Base-by-base conservation (phyloP, 2,113 vertebrate species). In the Lethenteron camtschaticum region DNA sequence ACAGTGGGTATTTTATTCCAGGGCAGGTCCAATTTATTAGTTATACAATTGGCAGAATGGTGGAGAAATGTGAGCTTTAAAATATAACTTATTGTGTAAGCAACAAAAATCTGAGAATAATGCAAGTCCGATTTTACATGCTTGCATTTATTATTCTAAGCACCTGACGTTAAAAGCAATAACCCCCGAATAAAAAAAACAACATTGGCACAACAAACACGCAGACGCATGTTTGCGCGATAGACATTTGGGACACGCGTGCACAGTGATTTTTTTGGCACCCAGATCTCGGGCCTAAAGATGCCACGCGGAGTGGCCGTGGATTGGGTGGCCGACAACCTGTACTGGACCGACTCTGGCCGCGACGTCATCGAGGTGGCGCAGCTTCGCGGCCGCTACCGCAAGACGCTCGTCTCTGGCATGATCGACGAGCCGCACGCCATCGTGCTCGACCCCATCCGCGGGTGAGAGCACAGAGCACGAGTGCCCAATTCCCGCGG, bases 401-500 rank as follows among this genome's bases (percentile, higher is more conserved):
- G 87, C 78, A 97, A 95, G 80, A 97, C 92, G 0, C 84, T 97
- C 68, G 86, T 97, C 75, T 95, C 90, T 0, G 91, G 91, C 75
- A 97, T 97, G 92, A 97, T 97, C 0, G 92, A 97, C 0, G 91
- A 97, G 79, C 92, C 92, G 0, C 89, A 96, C 0, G 89, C 89
- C 73, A 95, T 97, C 0, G 91, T 91, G 7, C 87, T 97, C 60
- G 88, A 96, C 73, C 92, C 92, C 0, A 85, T 89, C 8, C 76
- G 88, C 76, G 88, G 91, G 92, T 88, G 73, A 76, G 77, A 56
- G 41, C 41, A 41, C 41, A 76, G 77, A 56, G 41, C 41, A 41
- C 41, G 41, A 41, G 41, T 41, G 41, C 41, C 41, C 41, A 41
- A 41, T 41, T 41, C 41, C 41, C 41, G 4, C 41, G 41, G 41